Conservation (phyloP, 2,888 invertebrate species). For the Chalcis sispes region DNA sequence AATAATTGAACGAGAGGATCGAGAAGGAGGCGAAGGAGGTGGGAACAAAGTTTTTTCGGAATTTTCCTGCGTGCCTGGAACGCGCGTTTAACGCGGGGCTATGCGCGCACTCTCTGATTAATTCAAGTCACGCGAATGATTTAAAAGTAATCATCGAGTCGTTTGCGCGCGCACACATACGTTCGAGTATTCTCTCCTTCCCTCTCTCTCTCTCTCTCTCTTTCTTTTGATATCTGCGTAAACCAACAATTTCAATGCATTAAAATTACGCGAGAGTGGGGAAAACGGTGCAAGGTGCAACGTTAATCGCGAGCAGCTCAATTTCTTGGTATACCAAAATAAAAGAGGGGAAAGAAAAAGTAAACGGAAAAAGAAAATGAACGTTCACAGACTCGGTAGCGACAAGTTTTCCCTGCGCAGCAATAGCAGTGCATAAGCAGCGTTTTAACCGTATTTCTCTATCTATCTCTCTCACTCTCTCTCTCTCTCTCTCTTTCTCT, state of each 20-base stretch:
- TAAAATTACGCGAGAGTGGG: conserved; percentile 7
- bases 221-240: neutral
- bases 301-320: neutral
- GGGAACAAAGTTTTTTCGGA: conserved; percentile 26
- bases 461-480: neutral
- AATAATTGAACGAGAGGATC: neutral
- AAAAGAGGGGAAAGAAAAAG: neutral
- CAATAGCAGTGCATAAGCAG: neutral
- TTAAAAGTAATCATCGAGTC: conserved; percentile 48
- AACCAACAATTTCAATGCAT: conserved; percentile 40
- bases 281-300: neutral
- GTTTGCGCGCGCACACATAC: neutral
- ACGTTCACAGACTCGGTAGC: neutral
- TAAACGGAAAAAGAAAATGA: neutral
- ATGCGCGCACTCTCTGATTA: conserved; percentile 41
- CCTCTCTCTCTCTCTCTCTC: neutral
- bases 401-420: conserved; percentile 28
- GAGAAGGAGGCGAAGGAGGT: neutral
- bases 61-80: conserved; percentile 12
- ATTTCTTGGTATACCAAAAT: no score
- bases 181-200: neutral
- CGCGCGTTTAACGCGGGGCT: neutral
- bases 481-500: no score
- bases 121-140: conserved; percentile 55
- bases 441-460: no score